Base-by-base conservation (phyloP, 2,113 vertebrate species). In the Anguilla japonica region DNA sequence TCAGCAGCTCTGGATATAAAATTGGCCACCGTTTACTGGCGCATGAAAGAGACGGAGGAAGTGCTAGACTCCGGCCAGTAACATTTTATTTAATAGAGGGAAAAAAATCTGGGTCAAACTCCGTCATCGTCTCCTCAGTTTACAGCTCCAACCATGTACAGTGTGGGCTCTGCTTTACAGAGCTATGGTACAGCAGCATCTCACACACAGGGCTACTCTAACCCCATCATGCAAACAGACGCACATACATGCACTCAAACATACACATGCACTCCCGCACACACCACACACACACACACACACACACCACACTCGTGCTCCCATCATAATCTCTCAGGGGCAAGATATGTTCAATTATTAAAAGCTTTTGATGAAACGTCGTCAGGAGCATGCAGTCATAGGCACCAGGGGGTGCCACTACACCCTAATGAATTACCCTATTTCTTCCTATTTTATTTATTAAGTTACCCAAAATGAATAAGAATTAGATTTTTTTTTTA, bases 1-100 rank as follows among this genome's bases (percentile, higher is more conserved):
- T 81, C 50, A 81, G 53, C 53, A 85, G 29, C 34, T 80, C 50
- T 22, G 14, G 34, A 85, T 80, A 85, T 81, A 50, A 81, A 85
- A 80, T 85, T 85, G 79, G 71, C 75, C 79, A 79, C 29, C 46
- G 22, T 75, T n/a, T 81, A 80, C 84, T 41, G 84, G 56, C 84
- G 50, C 53, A 57, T 81, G 80, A 41, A 85, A 85, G 39, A 57
- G 53, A 67, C 26, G 60, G 60, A 67, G 22, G 60, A 67, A 67
- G 60, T 67, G 60, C 22, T 20, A 67, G 60, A 75, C 71, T 53
- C 50, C 13, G 26, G 71, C 71, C 71, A 29, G 26, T 5, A 85
- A 20, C 46, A 79, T 71, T 53, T 41, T 85, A 14, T 56, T 79
- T 56, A 85, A 79, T 71, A 39, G 50, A 56, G n/a, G 46, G 67